These are phyloP conservation scores for Tetheella fluctuosa DNA, from an alignment of 2,888 invertebrate genomes.

Conservation along the genomic window DNA sequence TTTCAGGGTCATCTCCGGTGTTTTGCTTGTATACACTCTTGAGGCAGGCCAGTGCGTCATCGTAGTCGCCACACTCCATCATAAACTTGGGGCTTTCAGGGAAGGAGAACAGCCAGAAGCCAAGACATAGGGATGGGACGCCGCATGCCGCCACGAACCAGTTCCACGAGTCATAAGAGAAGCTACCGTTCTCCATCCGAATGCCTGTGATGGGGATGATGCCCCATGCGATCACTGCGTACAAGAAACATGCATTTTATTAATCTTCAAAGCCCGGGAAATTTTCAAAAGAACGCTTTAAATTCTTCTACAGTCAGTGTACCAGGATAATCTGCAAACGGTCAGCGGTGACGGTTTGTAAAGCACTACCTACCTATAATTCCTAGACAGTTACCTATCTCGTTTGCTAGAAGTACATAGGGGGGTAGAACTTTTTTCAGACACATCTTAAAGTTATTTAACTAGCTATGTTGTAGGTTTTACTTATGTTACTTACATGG, in stretches of 20 bases:
- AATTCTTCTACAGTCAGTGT: too few species aligned
- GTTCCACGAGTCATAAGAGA: slow-evolving; percentile 92
- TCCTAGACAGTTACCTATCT: too few species aligned
- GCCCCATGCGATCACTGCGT: slow-evolving; percentile 90
- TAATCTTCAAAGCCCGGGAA: background rate
- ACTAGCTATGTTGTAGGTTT: background rate
- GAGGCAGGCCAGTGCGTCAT: slow-evolving; percentile 88
- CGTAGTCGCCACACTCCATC: slow-evolving; percentile 91
- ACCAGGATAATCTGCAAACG: background rate
- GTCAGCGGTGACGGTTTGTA: too few species aligned
- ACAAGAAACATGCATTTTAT: background rate
- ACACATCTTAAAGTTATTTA: too few species aligned
- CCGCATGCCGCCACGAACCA: slow-evolving; percentile 91
- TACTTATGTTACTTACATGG: slow-evolving; percentile 83
- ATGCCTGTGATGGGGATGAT: slow-evolving; percentile 88
- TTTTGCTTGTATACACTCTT: slow-evolving; percentile 88
- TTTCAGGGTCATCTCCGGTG: slow-evolving; percentile 87
- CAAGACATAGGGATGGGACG: slow-evolving; percentile 87
- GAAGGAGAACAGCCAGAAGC: slow-evolving; percentile 88
- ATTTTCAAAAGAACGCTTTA: background rate
- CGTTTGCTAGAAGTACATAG: too few species aligned
- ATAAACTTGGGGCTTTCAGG: slow-evolving; percentile 94
- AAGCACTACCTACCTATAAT: too few species aligned
- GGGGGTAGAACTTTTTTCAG: background rate
- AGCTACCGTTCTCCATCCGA: slow-evolving; percentile 81